Conservation (phyloP, 64 coral and sea anemone species). For the Porites australiensis region DNA sequence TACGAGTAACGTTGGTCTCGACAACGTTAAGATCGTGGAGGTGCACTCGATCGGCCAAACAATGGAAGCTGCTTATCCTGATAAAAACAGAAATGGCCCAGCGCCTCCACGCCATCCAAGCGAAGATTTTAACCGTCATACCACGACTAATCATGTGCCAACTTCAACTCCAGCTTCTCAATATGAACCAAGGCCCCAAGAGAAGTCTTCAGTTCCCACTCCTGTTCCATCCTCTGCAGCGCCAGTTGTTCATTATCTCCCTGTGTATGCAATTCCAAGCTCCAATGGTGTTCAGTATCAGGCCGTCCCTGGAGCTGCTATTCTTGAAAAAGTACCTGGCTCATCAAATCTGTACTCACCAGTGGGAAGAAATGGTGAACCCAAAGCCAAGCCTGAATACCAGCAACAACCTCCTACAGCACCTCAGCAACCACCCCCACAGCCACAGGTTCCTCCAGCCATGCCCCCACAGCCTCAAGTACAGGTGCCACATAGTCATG, state of each 20-base stretch:
- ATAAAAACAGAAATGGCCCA: conserved; percentile 25
- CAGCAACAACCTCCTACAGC: conserved; percentile 19
- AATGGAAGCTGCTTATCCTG: conserved; percentile 30
- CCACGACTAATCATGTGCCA: not conserved
- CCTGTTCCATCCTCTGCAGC: not conserved
- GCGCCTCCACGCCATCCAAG: not conserved
- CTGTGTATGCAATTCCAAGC: conserved; percentile 65
- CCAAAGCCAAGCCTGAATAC: conserved; percentile 8
- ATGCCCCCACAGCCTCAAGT: conserved; percentile 33
- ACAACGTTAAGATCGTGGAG: conserved; percentile 82
- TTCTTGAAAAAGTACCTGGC: conserved; percentile 63
- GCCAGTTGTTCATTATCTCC: conserved; percentile 58
- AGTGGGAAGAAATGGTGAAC: not conserved
- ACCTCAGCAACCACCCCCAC: conserved; percentile 44
- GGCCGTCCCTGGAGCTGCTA: conserved; percentile 69
- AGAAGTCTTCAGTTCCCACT: not conserved
- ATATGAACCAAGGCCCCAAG: conserved; percentile 1
- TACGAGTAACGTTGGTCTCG: conserved; percentile 50
- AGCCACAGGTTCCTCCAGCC: not conserved
- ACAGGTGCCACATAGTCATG: conserved; percentile 22
- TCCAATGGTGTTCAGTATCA: conserved; percentile 64
- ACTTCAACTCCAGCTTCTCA: not conserved
- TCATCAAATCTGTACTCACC: conserved; percentile 15
- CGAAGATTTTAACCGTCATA: not conserved
- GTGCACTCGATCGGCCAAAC: conserved; percentile 56